Base-by-base conservation (phyloP, 2,797 vertebrate species). In the Setipinna tenuifilis region DNA sequence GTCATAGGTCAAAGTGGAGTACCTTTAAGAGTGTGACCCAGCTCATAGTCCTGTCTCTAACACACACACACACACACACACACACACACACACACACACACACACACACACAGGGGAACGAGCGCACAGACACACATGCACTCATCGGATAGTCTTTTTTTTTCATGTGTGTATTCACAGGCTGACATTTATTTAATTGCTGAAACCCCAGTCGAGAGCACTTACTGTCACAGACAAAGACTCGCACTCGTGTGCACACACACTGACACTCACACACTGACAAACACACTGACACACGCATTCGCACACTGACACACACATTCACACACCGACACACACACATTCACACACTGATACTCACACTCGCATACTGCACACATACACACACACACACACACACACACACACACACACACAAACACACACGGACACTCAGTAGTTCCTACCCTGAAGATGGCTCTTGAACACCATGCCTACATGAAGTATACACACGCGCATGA, bases 1-100 rank as follows among this genome's bases (percentile, higher is more conserved):
- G 87, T 92, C 90, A 92, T 81, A 82, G 91, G 86, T 90, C 88
- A 68, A 17, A 2, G 85, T 80, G 61, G 78, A 65, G 81, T 75
- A 84, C 85, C 81, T 62, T 75, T 10, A 84, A 85, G 80, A 87
- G 88, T 89, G 86, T 83, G 86, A 86, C 91, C 85, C 87, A 25
- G 71, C 21, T 9, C 58, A 58, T 48, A 25, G 41, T 46, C 54
- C 57, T 21, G 23, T n/a, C 83, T 50, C 44, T 48, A 65, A 85
- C 81, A 61, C 83, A 44, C 84, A 62, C 71, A 54, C 28, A 35
- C 28, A 35, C 28, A 19, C 68, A 62, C 61, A 62, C 61, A 61
- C 58, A 61, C 58, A 61, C 58, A 61, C 57, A 58, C 57, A 12
- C 54, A 54, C 28, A 35, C 28, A 35, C 28, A 19, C 68, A 85